These are phyloP conservation scores for Malthinus seriepunctatus DNA, from an alignment of 2,888 invertebrate species.

Conservation along the genomic window DNA sequence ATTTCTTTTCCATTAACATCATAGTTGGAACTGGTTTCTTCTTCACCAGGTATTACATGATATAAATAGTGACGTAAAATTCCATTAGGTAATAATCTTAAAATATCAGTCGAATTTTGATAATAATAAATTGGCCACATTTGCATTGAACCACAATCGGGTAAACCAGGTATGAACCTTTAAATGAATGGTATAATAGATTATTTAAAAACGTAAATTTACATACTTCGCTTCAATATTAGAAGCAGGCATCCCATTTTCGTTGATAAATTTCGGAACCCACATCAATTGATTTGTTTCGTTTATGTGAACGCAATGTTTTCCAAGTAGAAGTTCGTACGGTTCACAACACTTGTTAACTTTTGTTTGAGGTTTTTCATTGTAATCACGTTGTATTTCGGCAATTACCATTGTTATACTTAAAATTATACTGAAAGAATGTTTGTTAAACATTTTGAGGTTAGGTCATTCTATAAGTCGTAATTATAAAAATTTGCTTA, in stretches of 20 bases:
- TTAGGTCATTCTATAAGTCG: background rate
- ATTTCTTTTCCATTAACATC: constrained; percentile 57
- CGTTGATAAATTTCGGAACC: constrained; percentile 67
- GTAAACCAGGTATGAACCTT: constrained; percentile 66
- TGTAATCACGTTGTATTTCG: constrained; percentile 5
- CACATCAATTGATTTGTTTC: constrained; percentile 63
- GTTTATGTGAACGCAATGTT: constrained; percentile 65
- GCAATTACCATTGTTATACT: background rate
- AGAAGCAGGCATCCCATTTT: constrained; percentile 61
- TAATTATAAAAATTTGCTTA: background rate
- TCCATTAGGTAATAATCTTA: constrained; percentile 71
- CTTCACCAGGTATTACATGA: constrained; percentile 55
- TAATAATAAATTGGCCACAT: constrained; percentile 70
- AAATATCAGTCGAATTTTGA: constrained; percentile 61
- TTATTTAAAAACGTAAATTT: background rate
- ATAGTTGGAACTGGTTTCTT: constrained; percentile 48
- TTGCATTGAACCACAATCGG: constrained; percentile 72
- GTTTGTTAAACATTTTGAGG: constrained; percentile 17
- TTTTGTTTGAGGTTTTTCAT: constrained; percentile 39
- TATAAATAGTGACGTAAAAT: constrained; percentile 74
- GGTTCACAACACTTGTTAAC: constrained; percentile 82
- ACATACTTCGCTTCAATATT: constrained; percentile 57
- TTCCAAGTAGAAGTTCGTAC: constrained; percentile 71
- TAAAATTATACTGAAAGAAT: constrained; percentile 6
- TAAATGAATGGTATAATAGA: constrained; percentile 28